Evolutionary conservation across 2,113 vertebrate genomes (phyloP), one percentile per base, ranked within the genome.

Genomic region (Antennarius striatus): DNA sequence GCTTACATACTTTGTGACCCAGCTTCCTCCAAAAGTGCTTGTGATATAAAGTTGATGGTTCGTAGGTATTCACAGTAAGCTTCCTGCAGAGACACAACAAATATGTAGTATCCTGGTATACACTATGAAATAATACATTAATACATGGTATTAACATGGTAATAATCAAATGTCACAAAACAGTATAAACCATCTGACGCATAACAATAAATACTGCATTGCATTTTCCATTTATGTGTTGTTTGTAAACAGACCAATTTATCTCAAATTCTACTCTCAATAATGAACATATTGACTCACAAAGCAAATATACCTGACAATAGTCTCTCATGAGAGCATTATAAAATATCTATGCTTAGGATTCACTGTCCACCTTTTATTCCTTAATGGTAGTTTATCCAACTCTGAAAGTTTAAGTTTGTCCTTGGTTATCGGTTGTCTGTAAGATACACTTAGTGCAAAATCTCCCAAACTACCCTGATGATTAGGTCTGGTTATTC

Each of bases 61-160:
- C 86, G 91, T 51, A 99, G 88, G 71, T 98, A 99, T 74, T 96
- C 94, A 48, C 84, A 84, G 30, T 98, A 98, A 0, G 96, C 97
- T 65, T 98, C 97, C 97, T 99, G 86, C 47, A 80, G 53, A 70
- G 15, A 73, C 22, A 80, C 29, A 87, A 94, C 77, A 46, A 47
- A 11, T 40, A 60, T n/a, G 22, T 17, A 3, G 22, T 5, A 49
- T 47, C 2, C 47, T 17, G 9, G 5, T 40, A 14, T 42, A 52
- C 3, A 77, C 30, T 16, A 28, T 5, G 50, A 63, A 12, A 32
- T 0, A n/a, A 49, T 2, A 15, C 11, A 15, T 5, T 13, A 45
- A 12, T 45, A 45, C 1, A 47, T 47, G 42, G 32, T 45, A 45
- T 42, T n/a, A 50, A 52, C 50, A 52, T 10, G 3, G 4, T 10